phyloP scores from a whole-genome alignment of 2,797 vertebrate genomes.

The Myripristis murdjan region DNA sequence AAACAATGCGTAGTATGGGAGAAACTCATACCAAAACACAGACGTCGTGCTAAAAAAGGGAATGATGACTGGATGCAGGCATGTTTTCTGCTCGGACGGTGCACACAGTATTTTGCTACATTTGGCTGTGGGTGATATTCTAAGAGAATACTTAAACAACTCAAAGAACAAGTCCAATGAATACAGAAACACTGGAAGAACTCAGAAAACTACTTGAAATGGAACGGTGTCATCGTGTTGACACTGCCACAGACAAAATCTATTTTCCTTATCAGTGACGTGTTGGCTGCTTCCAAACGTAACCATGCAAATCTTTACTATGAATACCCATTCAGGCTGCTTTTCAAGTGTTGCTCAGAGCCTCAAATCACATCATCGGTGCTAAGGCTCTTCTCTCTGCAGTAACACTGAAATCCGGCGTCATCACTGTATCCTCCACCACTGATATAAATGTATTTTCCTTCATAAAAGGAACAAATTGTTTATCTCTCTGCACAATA shows the following conservation, averaged over 20 bases:
- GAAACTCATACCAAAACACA: not conserved
- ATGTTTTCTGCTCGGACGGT: too few relatives aligned
- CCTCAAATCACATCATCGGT: not conserved
- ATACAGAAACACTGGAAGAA: slow-evolving; percentile 14
- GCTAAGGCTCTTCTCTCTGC: not conserved
- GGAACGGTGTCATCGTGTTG: slow-evolving; percentile 13
- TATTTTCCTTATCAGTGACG: slow-evolving; percentile 4
- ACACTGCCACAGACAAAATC: slow-evolving; percentile 6
- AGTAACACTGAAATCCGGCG: not conserved
- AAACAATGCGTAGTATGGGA: not conserved
- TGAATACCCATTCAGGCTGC: not conserved
- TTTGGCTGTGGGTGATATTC: slow-evolving; percentile 1
- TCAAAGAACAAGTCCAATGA: slow-evolving; percentile 7
- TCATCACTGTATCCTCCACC: not conserved
- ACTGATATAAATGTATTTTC: not conserved
- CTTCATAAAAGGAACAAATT: not conserved
- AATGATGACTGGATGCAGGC: too few relatives aligned
- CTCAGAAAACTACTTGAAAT: not conserved
- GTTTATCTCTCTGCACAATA: not conserved
- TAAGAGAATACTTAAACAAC: slow-evolving; percentile 12
- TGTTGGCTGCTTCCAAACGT: not conserved
- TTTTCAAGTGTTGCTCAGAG: not conserved
- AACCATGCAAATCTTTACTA: not conserved
- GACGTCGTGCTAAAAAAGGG: too few relatives aligned
- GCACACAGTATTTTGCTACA: too few relatives aligned